Evolutionary conservation across 2,797 vertebrate species (phyloP).

Genomic region (Lindbergichthys nudifrons): DNA sequence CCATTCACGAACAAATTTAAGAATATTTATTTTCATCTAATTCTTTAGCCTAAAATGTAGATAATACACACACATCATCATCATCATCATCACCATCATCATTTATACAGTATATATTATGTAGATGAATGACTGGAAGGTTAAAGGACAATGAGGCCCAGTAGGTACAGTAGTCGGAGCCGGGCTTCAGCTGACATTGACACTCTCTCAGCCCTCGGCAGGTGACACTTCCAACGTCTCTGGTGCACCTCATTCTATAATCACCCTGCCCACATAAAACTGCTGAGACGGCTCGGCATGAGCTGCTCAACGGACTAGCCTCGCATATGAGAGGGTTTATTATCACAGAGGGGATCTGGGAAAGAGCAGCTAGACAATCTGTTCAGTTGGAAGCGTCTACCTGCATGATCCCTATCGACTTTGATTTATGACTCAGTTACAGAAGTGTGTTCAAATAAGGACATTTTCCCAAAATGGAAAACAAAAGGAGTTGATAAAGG

Average conservation of each 20-base stretch:
- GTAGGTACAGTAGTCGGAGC: constrained; percentile 2
- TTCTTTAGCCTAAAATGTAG: too few species aligned
- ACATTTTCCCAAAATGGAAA: constrained; percentile 10
- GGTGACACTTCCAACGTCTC: constrained; percentile 45
- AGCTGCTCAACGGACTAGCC: constrained; percentile 36
- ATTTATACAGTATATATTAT: background rate
- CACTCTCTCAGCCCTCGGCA: constrained; percentile 40
- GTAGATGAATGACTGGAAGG: constrained; percentile 4
- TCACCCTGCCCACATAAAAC: constrained; percentile 53
- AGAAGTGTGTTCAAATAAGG: constrained; percentile 31
- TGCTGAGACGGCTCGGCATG: constrained; percentile 55
- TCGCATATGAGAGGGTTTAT: constrained; percentile 57
- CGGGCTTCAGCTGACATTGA: constrained; percentile 48
- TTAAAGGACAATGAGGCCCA: constrained; percentile 30
- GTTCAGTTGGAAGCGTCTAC: constrained; percentile 48
- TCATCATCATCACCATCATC: too few species aligned
- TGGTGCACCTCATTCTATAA: constrained; percentile 50
- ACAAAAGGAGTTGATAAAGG: background rate
- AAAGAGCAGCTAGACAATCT: constrained; percentile 48
- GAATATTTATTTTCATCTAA: too few species aligned
- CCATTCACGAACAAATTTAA: too few species aligned
- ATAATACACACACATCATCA: too few species aligned
- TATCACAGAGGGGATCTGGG: constrained; percentile 50
- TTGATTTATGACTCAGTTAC: constrained; percentile 38
- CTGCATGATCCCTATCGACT: constrained; percentile 34